Percentiles rank a stretch among this genome's conserved stretches.
Conservation (phyloP, 2,888 invertebrate genomes). For the Pyrocoelia pectoralis region DNA sequence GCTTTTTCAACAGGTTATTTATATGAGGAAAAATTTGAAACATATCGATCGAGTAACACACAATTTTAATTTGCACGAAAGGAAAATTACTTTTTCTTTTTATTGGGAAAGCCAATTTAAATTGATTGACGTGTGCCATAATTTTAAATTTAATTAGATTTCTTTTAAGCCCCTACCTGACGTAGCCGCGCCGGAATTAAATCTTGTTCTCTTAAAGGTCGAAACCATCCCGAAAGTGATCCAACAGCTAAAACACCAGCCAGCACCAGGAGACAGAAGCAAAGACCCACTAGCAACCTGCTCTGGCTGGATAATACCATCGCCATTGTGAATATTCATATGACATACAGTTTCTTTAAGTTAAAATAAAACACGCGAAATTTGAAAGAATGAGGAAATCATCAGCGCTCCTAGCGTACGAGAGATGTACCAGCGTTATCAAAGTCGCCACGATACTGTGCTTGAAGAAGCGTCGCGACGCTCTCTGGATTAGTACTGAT, state of each 20-base stretch:
- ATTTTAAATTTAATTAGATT: neutral
- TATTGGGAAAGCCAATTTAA: constrained; percentile 6
- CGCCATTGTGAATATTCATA: constrained; percentile 60
- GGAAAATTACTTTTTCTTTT: neutral
- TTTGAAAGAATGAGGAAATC: constrained; percentile 43
- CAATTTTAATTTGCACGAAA: too few species aligned
- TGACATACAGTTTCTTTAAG: constrained; percentile 6
- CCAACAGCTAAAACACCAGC: constrained; percentile 67
- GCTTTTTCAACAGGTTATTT: neutral
- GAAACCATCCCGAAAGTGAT: constrained; percentile 70
- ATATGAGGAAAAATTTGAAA: neutral
- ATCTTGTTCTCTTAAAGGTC: constrained; percentile 62
- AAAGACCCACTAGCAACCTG: constrained; percentile 66
- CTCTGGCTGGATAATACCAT: constrained; percentile 73
- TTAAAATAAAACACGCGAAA: constrained; percentile 37
- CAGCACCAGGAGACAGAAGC: constrained; percentile 64
- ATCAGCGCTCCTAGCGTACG: constrained; percentile 51
- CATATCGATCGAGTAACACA: too few species aligned
- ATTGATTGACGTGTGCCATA: constrained; percentile 1
- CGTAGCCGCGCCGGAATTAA: constrained; percentile 66
- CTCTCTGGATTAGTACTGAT: constrained; percentile 38
- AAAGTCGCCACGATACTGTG: constrained; percentile 56
- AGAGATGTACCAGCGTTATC: constrained; percentile 51
- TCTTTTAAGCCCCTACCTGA: constrained; percentile 59
- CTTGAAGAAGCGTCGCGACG: constrained; percentile 46